Evolutionary conservation across 2,888 invertebrate genomes (phyloP).

Genomic region (Galeopsomyia nigrocyanea): DNA sequence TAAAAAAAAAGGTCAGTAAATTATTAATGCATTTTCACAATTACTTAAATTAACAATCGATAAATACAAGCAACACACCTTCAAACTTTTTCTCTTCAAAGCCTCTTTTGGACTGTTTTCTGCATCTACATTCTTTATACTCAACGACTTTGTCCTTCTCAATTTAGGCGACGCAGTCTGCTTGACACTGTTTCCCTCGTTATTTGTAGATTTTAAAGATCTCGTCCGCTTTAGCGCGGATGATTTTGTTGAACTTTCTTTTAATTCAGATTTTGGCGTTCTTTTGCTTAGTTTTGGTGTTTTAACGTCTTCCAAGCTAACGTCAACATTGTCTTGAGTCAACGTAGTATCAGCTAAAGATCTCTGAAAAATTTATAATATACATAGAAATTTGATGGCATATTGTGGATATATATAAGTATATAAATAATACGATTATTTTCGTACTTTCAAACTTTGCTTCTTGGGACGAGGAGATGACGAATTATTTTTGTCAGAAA

Average conservation of each 20-base stretch:
- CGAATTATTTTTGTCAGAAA: not conserved
- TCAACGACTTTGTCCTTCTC: conserved; percentile 17
- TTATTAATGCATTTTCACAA: not conserved
- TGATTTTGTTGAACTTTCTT: not conserved
- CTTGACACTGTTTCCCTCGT: not conserved
- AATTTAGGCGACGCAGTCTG: not conserved
- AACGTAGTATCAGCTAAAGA: not conserved
- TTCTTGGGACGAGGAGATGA: not conserved
- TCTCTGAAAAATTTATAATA: conserved; percentile 10
- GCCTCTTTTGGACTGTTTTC: not conserved
- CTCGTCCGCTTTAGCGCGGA: not conserved
- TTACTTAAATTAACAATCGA: not conserved
- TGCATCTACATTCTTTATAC: not conserved
- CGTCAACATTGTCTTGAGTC: conserved; percentile 3
- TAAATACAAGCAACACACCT: not conserved
- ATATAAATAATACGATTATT: not conserved
- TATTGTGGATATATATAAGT: not conserved
- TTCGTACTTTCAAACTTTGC: conserved; percentile 16
- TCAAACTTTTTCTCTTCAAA: conserved; percentile 6
- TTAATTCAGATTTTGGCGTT: not conserved
- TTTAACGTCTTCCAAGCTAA: not conserved
- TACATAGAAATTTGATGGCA: not conserved
- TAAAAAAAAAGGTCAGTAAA: not conserved
- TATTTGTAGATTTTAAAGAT: conserved; percentile 2
- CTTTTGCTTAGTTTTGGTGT: conserved; percentile 19